Percentiles rank a stretch among this genome's conserved stretches.
Conservation (phyloP, 2,797 vertebrate species). For the Acanthopagrus latus region DNA sequence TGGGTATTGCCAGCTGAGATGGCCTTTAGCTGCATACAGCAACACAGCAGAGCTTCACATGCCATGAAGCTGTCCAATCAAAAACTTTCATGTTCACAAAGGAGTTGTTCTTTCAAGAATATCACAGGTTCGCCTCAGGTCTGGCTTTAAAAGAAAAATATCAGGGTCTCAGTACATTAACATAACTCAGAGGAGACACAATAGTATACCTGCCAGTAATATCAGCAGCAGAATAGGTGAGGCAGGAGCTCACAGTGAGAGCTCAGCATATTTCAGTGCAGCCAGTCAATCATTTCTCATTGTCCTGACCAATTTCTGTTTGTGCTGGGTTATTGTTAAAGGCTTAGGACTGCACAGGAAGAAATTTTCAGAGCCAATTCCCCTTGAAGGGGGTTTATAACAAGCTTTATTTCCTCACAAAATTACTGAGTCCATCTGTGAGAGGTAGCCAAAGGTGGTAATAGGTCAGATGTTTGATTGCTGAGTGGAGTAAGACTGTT, state of each 20-base stretch:
- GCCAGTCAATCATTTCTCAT: slow-evolving; percentile 31
- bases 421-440: slow-evolving; percentile 30
- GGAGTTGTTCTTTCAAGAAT: background rate
- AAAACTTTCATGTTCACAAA: background rate
- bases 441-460: slow-evolving; percentile 36
- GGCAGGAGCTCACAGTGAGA: slow-evolving; percentile 11
- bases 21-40: too few relatives aligned
- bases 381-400: slow-evolving; percentile 29
- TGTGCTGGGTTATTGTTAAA: slow-evolving; percentile 43
- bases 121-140: slow-evolving; percentile 1
- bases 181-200: background rate
- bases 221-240: slow-evolving; percentile 10
- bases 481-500: slow-evolving; percentile 10
- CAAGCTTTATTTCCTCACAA: slow-evolving; percentile 18
- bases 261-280: slow-evolving; percentile 11
- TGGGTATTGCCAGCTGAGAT: background rate
- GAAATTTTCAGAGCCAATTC: slow-evolving; percentile 34
- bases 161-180: slow-evolving; percentile 1
- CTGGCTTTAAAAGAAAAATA: slow-evolving; percentile 10
- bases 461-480: slow-evolving; percentile 21
- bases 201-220: slow-evolving; percentile 4
- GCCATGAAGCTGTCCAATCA: background rate
- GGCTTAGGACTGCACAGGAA: slow-evolving; percentile 13
- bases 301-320: slow-evolving; percentile 36
- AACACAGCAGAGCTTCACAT: background rate